These are phyloP conservation scores for Chymomyza costata DNA, from an alignment of 1,140 invertebrate species.

Conservation along the genomic window DNA sequence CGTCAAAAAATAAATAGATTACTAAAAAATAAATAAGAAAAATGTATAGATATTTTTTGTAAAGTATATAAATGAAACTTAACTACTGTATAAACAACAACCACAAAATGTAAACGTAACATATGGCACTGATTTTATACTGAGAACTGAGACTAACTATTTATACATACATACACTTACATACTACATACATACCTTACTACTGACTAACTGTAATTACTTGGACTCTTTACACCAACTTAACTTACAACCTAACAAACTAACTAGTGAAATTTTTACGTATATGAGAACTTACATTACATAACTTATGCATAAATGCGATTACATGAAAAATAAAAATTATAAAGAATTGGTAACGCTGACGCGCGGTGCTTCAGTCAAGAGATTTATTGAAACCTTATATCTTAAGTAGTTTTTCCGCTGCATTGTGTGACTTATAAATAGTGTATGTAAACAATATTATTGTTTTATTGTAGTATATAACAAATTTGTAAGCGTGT, in stretches of 20 bases:
- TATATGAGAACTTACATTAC: too few species aligned
- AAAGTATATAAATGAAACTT: conserved; percentile 1
- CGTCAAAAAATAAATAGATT: conserved; percentile 12
- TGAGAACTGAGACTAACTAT: conserved; percentile 70
- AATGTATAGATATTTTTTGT: conserved; percentile 28
- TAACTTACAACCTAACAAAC: conserved; percentile 32
- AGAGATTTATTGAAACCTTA: conserved; percentile 20
- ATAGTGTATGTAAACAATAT: conserved; percentile 6
- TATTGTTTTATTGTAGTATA: conserved; percentile 27
- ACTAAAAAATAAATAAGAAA: conserved; percentile 19
- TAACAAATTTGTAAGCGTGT: conserved; percentile 23
- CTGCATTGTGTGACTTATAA: conserved; percentile 31
- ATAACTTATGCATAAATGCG: conserved; percentile 21
- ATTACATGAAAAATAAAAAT: conserved; percentile 4
- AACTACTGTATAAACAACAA: conserved; percentile 29
- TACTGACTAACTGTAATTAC: conserved; percentile 59
- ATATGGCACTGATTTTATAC: conserved; percentile 72
- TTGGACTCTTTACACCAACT: conserved; percentile 41
- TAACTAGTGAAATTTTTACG: conserved; percentile 69
- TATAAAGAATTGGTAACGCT: conserved; percentile 38
- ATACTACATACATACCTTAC: conserved; percentile 40
- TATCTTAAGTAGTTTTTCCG: conserved; percentile 15
- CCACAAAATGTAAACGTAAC: conserved; percentile 53
- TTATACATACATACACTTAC: conserved; percentile 48
- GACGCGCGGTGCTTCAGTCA: conserved; percentile 64